These are phyloP conservation scores for Onychostruthus taczanowskii DNA, from an alignment of 2,113 vertebrate genomes.

Conservation along the genomic window DNA sequence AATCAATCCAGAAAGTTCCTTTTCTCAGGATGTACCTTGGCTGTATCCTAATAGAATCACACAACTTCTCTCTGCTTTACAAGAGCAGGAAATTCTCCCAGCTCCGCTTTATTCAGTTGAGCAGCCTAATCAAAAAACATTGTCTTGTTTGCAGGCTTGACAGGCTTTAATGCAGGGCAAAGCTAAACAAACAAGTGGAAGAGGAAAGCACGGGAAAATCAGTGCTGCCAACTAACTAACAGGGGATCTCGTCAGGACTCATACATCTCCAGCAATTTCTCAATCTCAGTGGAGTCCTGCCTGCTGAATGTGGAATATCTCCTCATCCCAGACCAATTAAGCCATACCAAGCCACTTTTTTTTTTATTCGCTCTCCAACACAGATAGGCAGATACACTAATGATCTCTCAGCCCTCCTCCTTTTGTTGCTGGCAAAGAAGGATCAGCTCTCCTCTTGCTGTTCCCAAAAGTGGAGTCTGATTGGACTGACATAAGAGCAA, in stretches of 20 bases:
- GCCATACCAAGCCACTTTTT: background rate
- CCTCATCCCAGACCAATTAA: slow-evolving; percentile 42
- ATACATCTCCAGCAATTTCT: slow-evolving; percentile 41
- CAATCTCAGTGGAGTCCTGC: slow-evolving; percentile 3
- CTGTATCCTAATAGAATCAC: background rate
- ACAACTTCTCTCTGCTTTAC: background rate
- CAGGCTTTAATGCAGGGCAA: slow-evolving; percentile 40
- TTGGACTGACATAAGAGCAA: background rate
- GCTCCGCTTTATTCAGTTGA: background rate
- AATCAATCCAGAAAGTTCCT: background rate
- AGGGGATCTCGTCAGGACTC: background rate
- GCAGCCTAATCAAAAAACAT: slow-evolving; percentile 15
- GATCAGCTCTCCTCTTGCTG: background rate
- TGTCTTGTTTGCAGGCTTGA: slow-evolving; percentile 21
- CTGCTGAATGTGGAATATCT: slow-evolving; percentile 2
- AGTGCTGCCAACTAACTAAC: background rate
- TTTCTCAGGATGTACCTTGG: background rate
- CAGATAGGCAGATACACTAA: background rate
- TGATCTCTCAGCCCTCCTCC: background rate
- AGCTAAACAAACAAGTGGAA: slow-evolving; percentile 20
- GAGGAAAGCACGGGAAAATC: slow-evolving; percentile 9
- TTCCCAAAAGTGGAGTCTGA: background rate
- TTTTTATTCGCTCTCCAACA: background rate
- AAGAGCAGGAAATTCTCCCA: background rate
- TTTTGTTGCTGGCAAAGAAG: background rate